Conservation (phyloP, 2,888 invertebrate genomes). For the Clostera curtula region DNA sequence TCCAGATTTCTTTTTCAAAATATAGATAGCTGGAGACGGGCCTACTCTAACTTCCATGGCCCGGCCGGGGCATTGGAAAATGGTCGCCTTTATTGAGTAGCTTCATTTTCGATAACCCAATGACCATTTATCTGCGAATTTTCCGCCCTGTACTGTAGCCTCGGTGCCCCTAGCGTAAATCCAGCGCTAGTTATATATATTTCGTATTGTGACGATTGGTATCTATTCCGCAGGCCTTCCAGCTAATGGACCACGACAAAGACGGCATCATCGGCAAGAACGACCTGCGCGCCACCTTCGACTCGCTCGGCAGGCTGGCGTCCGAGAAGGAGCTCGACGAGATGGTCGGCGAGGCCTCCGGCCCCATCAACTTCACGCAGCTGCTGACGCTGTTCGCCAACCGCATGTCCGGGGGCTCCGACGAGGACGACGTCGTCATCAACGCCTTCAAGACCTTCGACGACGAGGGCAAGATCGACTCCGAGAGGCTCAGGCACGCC, state of each 20-base stretch:
- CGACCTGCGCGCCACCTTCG: conserved; percentile 93
- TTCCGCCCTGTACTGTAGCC: too few species aligned
- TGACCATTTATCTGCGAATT: too few species aligned
- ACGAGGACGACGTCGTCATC: conserved; percentile 94
- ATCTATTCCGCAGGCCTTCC: conserved; percentile 82
- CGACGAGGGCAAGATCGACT: conserved; percentile 90
- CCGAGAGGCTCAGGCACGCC: conserved; percentile 91
- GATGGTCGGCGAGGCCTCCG: conserved; percentile 91
- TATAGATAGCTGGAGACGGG: too few species aligned
- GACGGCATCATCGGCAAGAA: conserved; percentile 93
- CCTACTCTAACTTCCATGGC: too few species aligned
- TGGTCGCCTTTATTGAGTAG: too few species aligned
- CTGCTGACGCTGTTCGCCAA: conserved; percentile 92
- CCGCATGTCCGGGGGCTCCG: conserved; percentile 93
- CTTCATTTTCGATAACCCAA: too few species aligned
- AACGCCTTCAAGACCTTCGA: conserved; percentile 95
- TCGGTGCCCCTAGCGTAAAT: too few species aligned
- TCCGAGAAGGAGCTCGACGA: conserved; percentile 93
- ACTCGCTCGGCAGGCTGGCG: conserved; percentile 92
- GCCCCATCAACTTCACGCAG: conserved; percentile 97
- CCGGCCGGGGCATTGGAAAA: too few species aligned
- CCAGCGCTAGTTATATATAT: too few species aligned
- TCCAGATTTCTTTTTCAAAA: too few species aligned
- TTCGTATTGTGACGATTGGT: conserved; percentile 6
- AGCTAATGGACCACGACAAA: conserved; percentile 96